A percentile compares a stretch with the other conserved stretches of the same genome.
Evolutionary conservation across 1,140 invertebrate species (phyloP).

Genomic region (Dreissena polymorpha): DNA sequence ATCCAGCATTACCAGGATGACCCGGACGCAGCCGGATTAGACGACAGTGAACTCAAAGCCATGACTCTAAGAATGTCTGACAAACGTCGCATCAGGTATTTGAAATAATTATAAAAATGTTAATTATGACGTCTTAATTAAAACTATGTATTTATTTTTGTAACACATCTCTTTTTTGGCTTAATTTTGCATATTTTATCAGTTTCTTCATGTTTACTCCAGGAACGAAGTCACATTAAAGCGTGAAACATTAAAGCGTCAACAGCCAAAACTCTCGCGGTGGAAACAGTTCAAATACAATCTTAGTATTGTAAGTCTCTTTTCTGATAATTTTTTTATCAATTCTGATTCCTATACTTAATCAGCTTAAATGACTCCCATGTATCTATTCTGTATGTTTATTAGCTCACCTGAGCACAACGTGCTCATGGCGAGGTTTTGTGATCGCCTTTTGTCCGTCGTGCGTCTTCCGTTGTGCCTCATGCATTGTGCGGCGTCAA

Average conservation of each 20-base stretch:
- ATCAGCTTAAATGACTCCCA: too few species aligned
- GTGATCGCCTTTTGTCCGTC: too few species aligned
- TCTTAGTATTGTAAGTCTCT: constrained; percentile 64
- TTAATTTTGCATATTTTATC: too few species aligned
- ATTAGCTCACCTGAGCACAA: too few species aligned
- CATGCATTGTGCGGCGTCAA: too few species aligned
- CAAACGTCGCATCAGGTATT: constrained; percentile 68
- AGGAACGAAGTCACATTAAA: constrained; percentile 42
- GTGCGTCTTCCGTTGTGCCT: too few species aligned
- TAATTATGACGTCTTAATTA: background rate
- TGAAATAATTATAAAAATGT: background rate
- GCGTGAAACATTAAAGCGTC: constrained; percentile 3
- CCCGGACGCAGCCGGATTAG: constrained; percentile 56
- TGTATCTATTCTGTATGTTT: too few species aligned
- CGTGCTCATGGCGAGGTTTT: too few species aligned
- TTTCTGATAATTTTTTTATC: background rate
- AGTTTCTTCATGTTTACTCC: background rate
- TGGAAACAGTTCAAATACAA: constrained; percentile 67
- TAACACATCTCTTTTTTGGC: background rate
- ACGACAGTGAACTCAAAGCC: constrained; percentile 67
- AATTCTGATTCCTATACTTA: too few species aligned
- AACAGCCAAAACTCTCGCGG: constrained; percentile 31
- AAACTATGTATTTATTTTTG: background rate
- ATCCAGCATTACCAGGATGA: constrained; percentile 35
- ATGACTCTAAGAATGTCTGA: constrained; percentile 65